These are phyloP conservation scores for Nasonia oneida DNA, from an alignment of 2,888 invertebrate species.

Conservation along the genomic window DNA sequence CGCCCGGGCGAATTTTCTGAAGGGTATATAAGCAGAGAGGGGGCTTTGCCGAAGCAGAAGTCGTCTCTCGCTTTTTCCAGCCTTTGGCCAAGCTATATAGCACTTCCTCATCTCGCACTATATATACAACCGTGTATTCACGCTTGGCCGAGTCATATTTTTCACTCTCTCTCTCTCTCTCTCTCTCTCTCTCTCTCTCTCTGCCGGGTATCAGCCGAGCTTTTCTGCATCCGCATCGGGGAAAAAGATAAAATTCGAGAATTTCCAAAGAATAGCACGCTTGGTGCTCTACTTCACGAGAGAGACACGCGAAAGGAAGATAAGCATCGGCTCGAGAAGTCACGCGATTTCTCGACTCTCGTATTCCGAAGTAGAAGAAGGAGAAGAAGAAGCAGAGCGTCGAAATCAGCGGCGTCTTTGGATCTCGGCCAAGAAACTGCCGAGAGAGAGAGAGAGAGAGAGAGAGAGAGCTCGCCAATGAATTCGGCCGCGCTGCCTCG, in stretches of 20 bases:
- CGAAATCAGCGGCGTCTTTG: constrained; percentile 41
- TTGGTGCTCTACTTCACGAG: neutral
- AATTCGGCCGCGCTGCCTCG: neutral
- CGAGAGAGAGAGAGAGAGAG: too few relatives aligned
- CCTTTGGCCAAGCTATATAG: neutral
- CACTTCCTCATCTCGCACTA: neutral
- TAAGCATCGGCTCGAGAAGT: neutral
- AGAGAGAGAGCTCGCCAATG: neutral
- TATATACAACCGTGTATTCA: constrained; percentile 7
- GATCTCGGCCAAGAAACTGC: constrained; percentile 13
- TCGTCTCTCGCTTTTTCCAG: constrained; percentile 5
- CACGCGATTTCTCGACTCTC: constrained; percentile 26
- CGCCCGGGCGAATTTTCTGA: constrained; percentile 3
- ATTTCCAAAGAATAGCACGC: neutral
- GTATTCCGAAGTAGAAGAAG: neutral
- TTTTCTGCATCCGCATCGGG: neutral
- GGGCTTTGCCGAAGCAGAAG: neutral
- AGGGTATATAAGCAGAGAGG: neutral
- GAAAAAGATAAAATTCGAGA: neutral
- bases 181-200: too few relatives aligned
- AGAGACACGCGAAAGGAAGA: constrained; percentile 4
- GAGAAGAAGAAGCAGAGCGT: neutral
- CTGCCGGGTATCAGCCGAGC: neutral
- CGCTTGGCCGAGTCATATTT: constrained; percentile 34
- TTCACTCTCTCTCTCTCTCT: neutral